Conservation (phyloP, 2,113 vertebrate genomes). For the Gymnorhina tibicen region DNA sequence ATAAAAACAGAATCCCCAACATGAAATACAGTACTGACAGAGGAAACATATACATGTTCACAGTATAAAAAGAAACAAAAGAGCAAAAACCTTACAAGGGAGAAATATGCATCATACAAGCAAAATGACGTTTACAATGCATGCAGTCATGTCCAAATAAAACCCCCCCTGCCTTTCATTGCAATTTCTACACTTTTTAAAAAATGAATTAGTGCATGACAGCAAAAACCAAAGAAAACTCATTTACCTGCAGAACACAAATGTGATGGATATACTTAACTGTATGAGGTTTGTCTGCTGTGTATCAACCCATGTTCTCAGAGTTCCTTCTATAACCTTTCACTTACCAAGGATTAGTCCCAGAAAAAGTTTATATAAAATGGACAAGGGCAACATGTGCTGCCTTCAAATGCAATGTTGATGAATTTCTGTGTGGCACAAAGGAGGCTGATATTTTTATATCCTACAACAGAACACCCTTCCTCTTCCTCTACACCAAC, state of each 20-base stretch:
- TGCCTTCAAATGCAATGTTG: not conserved
- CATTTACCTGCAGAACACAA: not conserved
- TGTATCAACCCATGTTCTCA: not conserved
- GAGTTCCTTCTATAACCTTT: not conserved
- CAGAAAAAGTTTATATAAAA: not conserved
- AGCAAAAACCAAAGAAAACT: not conserved
- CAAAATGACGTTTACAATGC: not conserved
- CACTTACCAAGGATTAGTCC: not conserved
- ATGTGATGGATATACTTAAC: not conserved
- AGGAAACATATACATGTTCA: not conserved
- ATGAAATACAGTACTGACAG: not conserved
- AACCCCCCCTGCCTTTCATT: not conserved
- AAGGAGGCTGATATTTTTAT: not conserved
- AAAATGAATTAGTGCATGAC: not conserved
- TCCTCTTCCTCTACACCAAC: not conserved
- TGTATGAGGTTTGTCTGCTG: not conserved
- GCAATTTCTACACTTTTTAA: not conserved
- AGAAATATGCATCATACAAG: not conserved
- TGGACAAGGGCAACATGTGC: accelerated
- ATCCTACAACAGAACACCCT: not conserved
- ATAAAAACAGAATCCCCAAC: not conserved
- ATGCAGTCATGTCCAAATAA: not conserved
- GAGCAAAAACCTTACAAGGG: not conserved
- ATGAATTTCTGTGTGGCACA: not conserved
- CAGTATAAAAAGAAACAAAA: not conserved